Base-by-base conservation (phyloP, 2,113 vertebrate genomes). In the Cynoglossus semilaevis region DNA sequence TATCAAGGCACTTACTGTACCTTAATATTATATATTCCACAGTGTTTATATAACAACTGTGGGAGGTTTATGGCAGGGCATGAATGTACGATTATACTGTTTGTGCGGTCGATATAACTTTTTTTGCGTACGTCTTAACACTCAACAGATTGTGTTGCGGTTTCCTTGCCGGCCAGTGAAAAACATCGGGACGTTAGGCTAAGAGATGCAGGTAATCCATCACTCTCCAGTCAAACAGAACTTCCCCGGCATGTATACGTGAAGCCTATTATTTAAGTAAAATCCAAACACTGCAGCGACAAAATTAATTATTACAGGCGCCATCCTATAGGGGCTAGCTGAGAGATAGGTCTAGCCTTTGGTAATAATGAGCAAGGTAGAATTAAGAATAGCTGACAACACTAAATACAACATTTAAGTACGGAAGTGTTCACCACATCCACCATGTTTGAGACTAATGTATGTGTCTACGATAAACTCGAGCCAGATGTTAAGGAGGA, bases 401-500 rank as follows among this genome's bases (percentile, higher is more conserved):
- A 68, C 74, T 55, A 77, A 72, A 63, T 46, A 44, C 67, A 81
- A 72, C 70, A 77, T 71, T 60, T 74, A 74, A 72, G 61, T 82
- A 70, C 49, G 62, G 62, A 78, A 74, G 69, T 48, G 50, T 74
- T 65, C 36, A 67, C 68, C 73, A 63, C 67, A 67, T 62, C 50
- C 50, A 67, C 65, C 62, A 65, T 1, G 42, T 69, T 29, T 52
- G 22, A 70, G 68, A 54, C 44, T 35, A 63, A 62, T 45, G 55
- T 59, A 43, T 42, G 51, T 41, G 52, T 56, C 50, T 47, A 42
- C 40, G 45, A 54, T 58, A 81, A 89, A 87, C 80, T 85, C 54
- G 43, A 81, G n/a, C 76, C 88, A 86, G 81, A 79, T 89, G 59
- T 67, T 69, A 64, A 51, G 57, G 50, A 67, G 66, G 9, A 7